Evolutionary conservation across 2,888 invertebrate genomes (phyloP).

Genomic region (Mayetiola destructor): DNA sequence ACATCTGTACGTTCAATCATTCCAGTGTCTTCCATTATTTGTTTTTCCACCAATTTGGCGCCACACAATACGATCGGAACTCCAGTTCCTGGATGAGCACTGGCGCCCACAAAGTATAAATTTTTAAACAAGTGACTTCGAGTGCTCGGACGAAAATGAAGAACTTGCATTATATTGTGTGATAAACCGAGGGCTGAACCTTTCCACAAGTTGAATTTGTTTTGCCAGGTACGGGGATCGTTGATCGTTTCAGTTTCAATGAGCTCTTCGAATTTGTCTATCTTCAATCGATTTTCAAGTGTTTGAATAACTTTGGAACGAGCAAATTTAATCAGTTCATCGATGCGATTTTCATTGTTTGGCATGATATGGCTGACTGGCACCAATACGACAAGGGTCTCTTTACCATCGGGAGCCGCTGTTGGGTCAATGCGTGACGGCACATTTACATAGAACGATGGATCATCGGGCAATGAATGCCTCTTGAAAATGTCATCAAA

Average conservation of each 20-base stretch:
- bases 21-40: slow-evolving; percentile 10
- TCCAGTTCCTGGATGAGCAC: slow-evolving; percentile 12
- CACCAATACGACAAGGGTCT: slow-evolving; percentile 4
- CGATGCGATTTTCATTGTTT: slow-evolving; percentile 1
- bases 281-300: background rate
- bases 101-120: slow-evolving; percentile 11
- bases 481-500: slow-evolving; percentile 13
- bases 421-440: slow-evolving; percentile 8
- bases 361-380: slow-evolving; percentile 8
- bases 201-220: slow-evolving; percentile 14
- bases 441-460: slow-evolving; percentile 11
- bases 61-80: slow-evolving; percentile 11
- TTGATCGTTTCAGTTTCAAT: slow-evolving; percentile 9
- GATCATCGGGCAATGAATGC: slow-evolving; percentile 9
- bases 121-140: slow-evolving; percentile 13
- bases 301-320: slow-evolving; percentile 5
- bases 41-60: slow-evolving; percentile 7
- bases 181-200: slow-evolving; percentile 11
- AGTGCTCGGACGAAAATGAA: background rate
- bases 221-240: slow-evolving; percentile 12
- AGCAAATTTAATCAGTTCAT: slow-evolving; percentile 4
- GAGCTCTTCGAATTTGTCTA: background rate
- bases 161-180: slow-evolving; percentile 7
- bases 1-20: background rate
- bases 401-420: slow-evolving; percentile 13